Percentiles rank a stretch among this genome's conserved stretches.
phyloP scores from a whole-genome alignment of 2,888 invertebrate species.

The Keiferia lycopersicella region DNA sequence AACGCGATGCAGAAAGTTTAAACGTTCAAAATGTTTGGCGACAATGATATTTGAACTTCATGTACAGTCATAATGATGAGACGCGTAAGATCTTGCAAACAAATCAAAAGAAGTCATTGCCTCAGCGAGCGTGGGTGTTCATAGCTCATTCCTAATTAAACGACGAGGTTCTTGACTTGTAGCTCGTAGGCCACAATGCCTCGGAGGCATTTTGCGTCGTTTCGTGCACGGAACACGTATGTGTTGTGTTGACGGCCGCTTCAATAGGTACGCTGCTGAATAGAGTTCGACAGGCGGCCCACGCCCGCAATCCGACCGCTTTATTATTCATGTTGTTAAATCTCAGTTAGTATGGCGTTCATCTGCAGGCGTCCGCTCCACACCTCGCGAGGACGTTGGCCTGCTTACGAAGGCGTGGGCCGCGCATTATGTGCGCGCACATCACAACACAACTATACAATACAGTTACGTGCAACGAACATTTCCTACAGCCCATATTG shows the following conservation, averaged over 20 bases:
- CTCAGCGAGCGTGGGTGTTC: constrained; percentile 64
- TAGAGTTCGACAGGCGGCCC: constrained; percentile 41
- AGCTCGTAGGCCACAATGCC: constrained; percentile 23
- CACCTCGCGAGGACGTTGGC: constrained; percentile 66
- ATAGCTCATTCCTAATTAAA: constrained; percentile 74
- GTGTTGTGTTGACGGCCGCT: constrained; percentile 41
- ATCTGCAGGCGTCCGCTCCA: constrained; percentile 49
- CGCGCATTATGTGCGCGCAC: constrained; percentile 57
- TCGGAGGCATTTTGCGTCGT: constrained; percentile 36
- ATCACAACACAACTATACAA: constrained; percentile 43
- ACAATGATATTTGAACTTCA: background rate
- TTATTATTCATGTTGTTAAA: constrained; percentile 53
- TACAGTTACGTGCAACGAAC: constrained; percentile 59
- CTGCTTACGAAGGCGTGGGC: constrained; percentile 67
- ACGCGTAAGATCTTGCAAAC: constrained; percentile 59
- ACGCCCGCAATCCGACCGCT: constrained; percentile 41
- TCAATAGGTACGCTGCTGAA: constrained; percentile 31
- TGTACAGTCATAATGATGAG: constrained; percentile 23
- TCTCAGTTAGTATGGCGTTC: constrained; percentile 47
- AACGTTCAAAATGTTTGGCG: background rate
- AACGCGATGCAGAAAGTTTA: constrained; percentile 29
- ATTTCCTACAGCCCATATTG: constrained; percentile 62
- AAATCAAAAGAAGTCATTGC: constrained; percentile 71
- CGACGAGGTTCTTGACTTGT: constrained; percentile 69
- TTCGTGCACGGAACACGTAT: constrained; percentile 45